A percentile compares a stretch with the other conserved stretches of the same genome.
These are phyloP conservation scores for Phalacrocorax aristotelis DNA, from an alignment of 2,113 vertebrate genomes.

Conservation along the genomic window DNA sequence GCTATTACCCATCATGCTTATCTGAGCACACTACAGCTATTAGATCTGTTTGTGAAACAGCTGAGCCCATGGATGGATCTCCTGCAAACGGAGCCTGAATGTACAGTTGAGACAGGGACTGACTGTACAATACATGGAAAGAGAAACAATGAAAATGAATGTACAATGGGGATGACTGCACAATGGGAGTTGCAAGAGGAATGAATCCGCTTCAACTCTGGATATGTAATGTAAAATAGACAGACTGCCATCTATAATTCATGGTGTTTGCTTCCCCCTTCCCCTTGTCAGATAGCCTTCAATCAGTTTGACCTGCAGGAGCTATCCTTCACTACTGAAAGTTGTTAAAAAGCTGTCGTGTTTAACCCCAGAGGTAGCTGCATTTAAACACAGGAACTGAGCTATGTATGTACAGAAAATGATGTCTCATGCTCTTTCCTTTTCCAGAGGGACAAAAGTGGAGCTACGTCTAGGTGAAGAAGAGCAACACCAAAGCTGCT, in stretches of 20 bases:
- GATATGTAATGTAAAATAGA: slow-evolving; percentile 36
- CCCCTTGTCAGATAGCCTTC: slow-evolving; percentile 50
- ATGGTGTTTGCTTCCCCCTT: slow-evolving; percentile 40
- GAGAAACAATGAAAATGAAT: slow-evolving; percentile 48
- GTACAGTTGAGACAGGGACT: slow-evolving; percentile 32
- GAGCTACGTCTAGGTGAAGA: not conserved
- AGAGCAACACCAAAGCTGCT: not conserved
- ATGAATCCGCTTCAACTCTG: slow-evolving; percentile 26
- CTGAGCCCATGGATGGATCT: slow-evolving; percentile 64
- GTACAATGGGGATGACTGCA: not conserved
- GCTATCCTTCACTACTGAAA: not conserved
- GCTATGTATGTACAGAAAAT: not conserved
- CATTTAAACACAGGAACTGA: not conserved
- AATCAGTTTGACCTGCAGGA: slow-evolving; percentile 44
- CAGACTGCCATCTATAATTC: slow-evolving; percentile 52
- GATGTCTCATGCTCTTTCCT: not conserved
- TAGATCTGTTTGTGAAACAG: slow-evolving; percentile 68
- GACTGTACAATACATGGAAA: slow-evolving; percentile 28
- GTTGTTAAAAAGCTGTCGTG: not conserved
- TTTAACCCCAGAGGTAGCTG: slow-evolving; percentile 5
- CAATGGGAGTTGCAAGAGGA: slow-evolving; percentile 22
- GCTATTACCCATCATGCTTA: slow-evolving; percentile 69
- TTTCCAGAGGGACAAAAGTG: not conserved
- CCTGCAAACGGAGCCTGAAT: slow-evolving; percentile 27
- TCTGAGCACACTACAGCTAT: slow-evolving; percentile 67